Evolutionary conservation across 2,888 invertebrate species (phyloP).

Genomic region (Periphyllus acericola): DNA sequence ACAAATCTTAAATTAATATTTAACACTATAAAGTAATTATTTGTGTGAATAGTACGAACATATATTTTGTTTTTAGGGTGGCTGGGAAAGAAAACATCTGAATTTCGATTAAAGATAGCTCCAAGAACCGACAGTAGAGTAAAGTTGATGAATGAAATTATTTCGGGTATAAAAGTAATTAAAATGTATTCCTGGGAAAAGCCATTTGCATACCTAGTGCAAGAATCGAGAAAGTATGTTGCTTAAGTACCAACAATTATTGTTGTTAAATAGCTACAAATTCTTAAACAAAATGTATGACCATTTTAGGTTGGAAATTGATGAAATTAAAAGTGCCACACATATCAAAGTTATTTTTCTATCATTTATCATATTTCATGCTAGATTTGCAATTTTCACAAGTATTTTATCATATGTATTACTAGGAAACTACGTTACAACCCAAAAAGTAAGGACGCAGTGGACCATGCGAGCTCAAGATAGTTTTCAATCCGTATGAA

Average conservation of each 20-base stretch:
- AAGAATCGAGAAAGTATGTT: slow-evolving; percentile 77
- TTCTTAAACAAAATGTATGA: too few relatives aligned
- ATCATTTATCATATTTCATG: slow-evolving; percentile 83
- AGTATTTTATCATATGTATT: slow-evolving; percentile 78
- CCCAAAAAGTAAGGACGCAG: slow-evolving; percentile 74
- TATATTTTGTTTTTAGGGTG: slow-evolving; percentile 70
- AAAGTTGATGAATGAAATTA: slow-evolving; percentile 89
- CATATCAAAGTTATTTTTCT: slow-evolving; percentile 75
- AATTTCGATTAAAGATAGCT: slow-evolving; percentile 81
- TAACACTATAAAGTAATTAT: too few relatives aligned
- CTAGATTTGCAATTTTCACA: slow-evolving; percentile 80
- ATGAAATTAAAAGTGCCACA: slow-evolving; percentile 78
- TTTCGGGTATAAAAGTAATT: slow-evolving; percentile 85
- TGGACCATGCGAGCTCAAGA: too few relatives aligned
- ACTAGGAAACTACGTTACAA: slow-evolving; percentile 75
- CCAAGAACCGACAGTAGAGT: slow-evolving; percentile 88
- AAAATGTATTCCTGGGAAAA: slow-evolving; percentile 94
- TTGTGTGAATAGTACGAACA: neutral
- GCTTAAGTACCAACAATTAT: too few relatives aligned
- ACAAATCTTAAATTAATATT: neutral
- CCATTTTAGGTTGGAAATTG: slow-evolving; percentile 74
- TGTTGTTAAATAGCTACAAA: too few relatives aligned
- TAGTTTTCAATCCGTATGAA: too few relatives aligned
- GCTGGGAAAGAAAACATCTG: slow-evolving; percentile 81
- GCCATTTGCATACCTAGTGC: slow-evolving; percentile 80